phyloP scores from a whole-genome alignment of 2,113 vertebrate species.

The Melanerpes aurifrons region DNA sequence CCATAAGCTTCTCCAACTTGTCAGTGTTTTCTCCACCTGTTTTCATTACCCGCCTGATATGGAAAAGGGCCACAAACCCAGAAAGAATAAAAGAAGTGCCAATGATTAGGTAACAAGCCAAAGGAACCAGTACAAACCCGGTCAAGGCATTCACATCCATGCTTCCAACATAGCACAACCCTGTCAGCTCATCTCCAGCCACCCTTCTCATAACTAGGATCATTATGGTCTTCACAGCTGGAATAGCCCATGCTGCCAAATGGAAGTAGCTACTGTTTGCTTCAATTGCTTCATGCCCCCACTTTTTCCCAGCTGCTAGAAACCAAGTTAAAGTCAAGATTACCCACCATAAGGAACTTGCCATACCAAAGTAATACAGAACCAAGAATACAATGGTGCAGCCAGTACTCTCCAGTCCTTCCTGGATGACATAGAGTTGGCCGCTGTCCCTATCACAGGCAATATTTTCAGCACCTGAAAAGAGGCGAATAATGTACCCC shows the following conservation, averaged over 20 bases:
- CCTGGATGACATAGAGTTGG: slow-evolving; percentile 96
- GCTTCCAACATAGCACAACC: slow-evolving; percentile 95
- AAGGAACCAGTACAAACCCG: slow-evolving; percentile 92
- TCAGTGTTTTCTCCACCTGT: slow-evolving; percentile 96
- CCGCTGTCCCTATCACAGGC: slow-evolving; percentile 95
- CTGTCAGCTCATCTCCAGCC: slow-evolving; percentile 94
- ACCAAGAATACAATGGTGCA: slow-evolving; percentile 97
- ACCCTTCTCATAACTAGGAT: slow-evolving; percentile 95
- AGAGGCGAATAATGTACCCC: slow-evolving; percentile 95
- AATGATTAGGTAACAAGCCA: slow-evolving; percentile 92
- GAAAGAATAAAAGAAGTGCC: slow-evolving; percentile 96
- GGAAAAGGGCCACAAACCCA: slow-evolving; percentile 96
- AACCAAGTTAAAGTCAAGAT: slow-evolving; percentile 96
- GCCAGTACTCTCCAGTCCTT: slow-evolving; percentile 96
- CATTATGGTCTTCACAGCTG: slow-evolving; percentile 94
- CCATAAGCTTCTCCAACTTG: slow-evolving; percentile 97
- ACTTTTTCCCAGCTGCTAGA: slow-evolving; percentile 94
- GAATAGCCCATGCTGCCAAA: slow-evolving; percentile 94
- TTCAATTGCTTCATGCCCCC: slow-evolving; percentile 98
- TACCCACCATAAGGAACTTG: slow-evolving; percentile 98
- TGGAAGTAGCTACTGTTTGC: slow-evolving; percentile 99
- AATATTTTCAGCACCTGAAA: slow-evolving; percentile 91
- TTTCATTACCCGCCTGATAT: slow-evolving; percentile 96
- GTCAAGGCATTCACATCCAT: slow-evolving; percentile 95
- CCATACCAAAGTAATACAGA: slow-evolving; percentile 98